phyloP scores from a whole-genome alignment of 2,888 invertebrate genomes.

The Halictus quadricinctus region DNA sequence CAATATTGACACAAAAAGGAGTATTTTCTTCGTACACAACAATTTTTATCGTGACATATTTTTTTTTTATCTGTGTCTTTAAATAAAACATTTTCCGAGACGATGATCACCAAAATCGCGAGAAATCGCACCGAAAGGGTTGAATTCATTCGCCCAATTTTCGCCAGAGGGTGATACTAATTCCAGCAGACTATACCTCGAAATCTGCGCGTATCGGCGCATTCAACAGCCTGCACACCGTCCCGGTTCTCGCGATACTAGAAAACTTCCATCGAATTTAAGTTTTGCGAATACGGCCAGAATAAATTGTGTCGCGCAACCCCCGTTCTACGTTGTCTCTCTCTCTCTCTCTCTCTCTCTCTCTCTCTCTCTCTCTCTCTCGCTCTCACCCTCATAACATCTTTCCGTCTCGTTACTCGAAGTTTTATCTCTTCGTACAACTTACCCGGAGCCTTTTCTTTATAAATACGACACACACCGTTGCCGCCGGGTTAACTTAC shows the following conservation, averaged over 20 bases:
- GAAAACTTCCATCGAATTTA: neutral
- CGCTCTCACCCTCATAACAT: neutral
- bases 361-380: neutral
- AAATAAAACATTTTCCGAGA: no score
- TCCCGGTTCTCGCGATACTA: no score
- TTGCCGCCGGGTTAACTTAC: constrained; percentile 21
- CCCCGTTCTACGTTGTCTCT: no score
- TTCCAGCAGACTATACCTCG: no score
- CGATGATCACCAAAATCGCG: no score
- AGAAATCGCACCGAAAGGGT: no score
- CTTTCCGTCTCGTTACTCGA: neutral
- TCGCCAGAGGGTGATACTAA: neutral
- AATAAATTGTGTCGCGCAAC: neutral
- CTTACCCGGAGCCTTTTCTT: neutral
- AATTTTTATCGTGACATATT: no score
- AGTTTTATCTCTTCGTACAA: neutral
- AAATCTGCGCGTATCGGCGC: no score
- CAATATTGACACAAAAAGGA: no score
- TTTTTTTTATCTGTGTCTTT: no score
- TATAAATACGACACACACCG: constrained; percentile 5
- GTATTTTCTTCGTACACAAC: no score
- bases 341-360: neutral
- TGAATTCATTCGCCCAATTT: neutral
- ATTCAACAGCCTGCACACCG: no score
- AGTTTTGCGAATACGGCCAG: neutral